Conservation (phyloP, 2,113 vertebrate genomes). For the Ophiodon elongatus region DNA sequence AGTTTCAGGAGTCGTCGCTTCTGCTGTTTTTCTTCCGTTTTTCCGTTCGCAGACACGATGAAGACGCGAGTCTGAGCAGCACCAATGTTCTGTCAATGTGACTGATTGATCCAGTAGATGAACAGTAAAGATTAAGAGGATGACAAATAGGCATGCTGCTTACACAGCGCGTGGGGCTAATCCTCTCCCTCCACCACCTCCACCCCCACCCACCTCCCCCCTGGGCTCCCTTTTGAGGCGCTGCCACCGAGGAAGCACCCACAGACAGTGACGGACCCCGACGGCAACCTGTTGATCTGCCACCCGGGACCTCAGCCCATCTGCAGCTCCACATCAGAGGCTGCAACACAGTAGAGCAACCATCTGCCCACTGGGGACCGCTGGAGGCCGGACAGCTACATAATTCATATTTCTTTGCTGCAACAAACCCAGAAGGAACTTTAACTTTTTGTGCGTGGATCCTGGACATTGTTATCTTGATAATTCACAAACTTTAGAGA, state of each 20-base stretch:
- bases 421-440: neutral
- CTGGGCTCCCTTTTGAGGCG: slow-evolving; percentile 80
- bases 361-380: slow-evolving; percentile 55
- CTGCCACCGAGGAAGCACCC: slow-evolving; percentile 78
- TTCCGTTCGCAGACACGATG: neutral
- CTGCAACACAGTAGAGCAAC: slow-evolving; percentile 42
- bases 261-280: slow-evolving; percentile 67
- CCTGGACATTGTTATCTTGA: neutral
- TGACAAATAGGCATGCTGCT: slow-evolving; percentile 90
- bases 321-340: slow-evolving; percentile 43
- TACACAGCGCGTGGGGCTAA: slow-evolving; percentile 89
- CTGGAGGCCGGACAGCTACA: slow-evolving; percentile 13
- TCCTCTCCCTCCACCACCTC: slow-evolving; percentile 70
- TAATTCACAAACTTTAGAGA: slow-evolving; percentile 1
- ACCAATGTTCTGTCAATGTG: slow-evolving; percentile 81
- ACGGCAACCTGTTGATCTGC: slow-evolving; percentile 42
- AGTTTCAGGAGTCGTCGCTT: slow-evolving; percentile 11
- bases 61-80: slow-evolving; percentile 18
- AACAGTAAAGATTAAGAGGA: slow-evolving; percentile 98
- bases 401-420: neutral
- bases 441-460: neutral
- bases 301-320: slow-evolving; percentile 52
- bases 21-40: neutral
- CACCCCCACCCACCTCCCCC: slow-evolving; percentile 26
- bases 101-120: slow-evolving; percentile 88